Evolutionary conservation across 2,113 vertebrate species (phyloP).

Genomic region (Amphiprion ocellaris): DNA sequence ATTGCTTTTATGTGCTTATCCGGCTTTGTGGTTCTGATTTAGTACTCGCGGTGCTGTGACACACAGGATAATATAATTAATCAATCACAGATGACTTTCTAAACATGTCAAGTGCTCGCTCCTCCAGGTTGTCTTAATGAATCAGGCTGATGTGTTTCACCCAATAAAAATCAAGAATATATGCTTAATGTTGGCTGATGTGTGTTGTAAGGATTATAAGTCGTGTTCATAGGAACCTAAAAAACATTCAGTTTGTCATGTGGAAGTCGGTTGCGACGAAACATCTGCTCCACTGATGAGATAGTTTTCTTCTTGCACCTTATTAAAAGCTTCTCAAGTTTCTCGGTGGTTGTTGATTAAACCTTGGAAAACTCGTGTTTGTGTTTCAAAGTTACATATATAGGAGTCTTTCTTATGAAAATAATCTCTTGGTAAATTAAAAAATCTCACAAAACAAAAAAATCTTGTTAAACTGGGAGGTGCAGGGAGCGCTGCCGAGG

Average conservation of each 20-base stretch:
- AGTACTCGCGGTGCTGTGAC: constrained; percentile 42
- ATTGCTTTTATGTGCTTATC: constrained; percentile 68
- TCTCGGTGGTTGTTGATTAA: too few species aligned
- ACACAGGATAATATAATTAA: constrained; percentile 58
- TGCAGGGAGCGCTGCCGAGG: too few species aligned
- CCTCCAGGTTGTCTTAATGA: constrained; percentile 22
- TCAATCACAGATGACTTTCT: constrained; percentile 36
- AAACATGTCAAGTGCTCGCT: constrained; percentile 34
- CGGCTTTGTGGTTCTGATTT: constrained; percentile 55
- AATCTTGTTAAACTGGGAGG: too few species aligned
- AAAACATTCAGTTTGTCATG: not conserved
- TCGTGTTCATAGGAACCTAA: not conserved
- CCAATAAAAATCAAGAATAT: not conserved
- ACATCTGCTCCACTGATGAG: not conserved
- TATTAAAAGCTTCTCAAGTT: too few species aligned
- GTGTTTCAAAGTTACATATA: too few species aligned
- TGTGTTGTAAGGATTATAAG: not conserved
- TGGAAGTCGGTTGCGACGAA: not conserved
- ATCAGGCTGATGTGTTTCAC: constrained; percentile 11
- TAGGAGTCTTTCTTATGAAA: too few species aligned
- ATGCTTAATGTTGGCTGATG: constrained; percentile 21
- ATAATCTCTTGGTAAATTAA: too few species aligned
- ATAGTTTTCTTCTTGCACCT: too few species aligned
- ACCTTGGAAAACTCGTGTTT: too few species aligned
- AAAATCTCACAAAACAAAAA: too few species aligned